These are phyloP conservation scores for Zaprionus camerounensis DNA, from an alignment of 1,140 invertebrate species.

Conservation along the genomic window DNA sequence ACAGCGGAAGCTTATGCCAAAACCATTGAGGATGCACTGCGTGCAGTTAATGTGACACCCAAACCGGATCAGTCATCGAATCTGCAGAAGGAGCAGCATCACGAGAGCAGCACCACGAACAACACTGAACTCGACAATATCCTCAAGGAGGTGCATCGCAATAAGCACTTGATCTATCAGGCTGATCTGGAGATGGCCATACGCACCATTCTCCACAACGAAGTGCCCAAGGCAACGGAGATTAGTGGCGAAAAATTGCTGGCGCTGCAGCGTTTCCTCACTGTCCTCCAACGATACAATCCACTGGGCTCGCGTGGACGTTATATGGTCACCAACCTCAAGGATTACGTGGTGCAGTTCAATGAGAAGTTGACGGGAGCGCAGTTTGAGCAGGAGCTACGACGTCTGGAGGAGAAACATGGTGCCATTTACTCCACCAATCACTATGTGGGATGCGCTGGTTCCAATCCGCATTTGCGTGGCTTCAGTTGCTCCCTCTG, in stretches of 20 bases:
- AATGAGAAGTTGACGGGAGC: constrained; percentile 63
- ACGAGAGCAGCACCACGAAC: neutral
- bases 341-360: constrained; percentile 65
- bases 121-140: constrained; percentile 26
- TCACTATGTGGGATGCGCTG: constrained; percentile 89
- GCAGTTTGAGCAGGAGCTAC: constrained; percentile 69
- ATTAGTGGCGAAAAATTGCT: constrained; percentile 89
- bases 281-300: constrained; percentile 87
- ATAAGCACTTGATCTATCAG: constrained; percentile 88
- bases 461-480: constrained; percentile 86
- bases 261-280: constrained; percentile 90
- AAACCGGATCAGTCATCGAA: constrained; percentile 39
- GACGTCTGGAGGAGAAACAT: constrained; percentile 48
- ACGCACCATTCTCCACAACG: constrained; percentile 91
- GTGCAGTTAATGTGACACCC: constrained; percentile 72
- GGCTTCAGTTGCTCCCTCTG: constrained; percentile 98
- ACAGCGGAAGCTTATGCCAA: constrained; percentile 46
- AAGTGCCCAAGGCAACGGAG: constrained; percentile 89
- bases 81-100: neutral
- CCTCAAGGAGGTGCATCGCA: constrained; percentile 65
- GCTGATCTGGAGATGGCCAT: constrained; percentile 94
- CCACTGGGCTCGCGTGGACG: constrained; percentile 86
- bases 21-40: constrained; percentile 58
- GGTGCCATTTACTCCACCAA: constrained; percentile 63
- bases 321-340: constrained; percentile 86